Conservation (phyloP, 2,797 vertebrate species). For the Erithacus rubecula region DNA sequence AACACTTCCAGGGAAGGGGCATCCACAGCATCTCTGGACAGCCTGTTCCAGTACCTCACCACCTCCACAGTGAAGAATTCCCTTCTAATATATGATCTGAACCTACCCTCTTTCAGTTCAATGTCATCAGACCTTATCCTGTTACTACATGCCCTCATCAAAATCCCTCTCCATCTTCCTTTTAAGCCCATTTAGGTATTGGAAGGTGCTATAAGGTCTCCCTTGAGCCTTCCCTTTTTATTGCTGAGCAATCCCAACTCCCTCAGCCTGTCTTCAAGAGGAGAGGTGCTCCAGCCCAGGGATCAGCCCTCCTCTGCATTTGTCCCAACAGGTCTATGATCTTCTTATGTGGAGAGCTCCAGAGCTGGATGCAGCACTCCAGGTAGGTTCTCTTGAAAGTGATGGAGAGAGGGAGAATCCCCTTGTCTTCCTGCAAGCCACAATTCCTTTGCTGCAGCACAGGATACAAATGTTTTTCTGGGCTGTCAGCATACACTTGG, state of each 20-base stretch:
- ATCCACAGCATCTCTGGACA: not conserved
- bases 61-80: not conserved
- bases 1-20: not conserved
- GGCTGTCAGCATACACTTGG: accelerated
- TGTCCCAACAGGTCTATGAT: no score
- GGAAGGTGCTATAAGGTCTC: not conserved
- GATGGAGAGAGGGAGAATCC: accelerated
- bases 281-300: not conserved
- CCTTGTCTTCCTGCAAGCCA: not conserved
- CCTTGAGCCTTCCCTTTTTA: not conserved
- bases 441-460: not conserved
- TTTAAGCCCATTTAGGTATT: not conserved
- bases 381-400: no score
- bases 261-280: not conserved
- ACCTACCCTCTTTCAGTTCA: not conserved
- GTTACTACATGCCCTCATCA: not conserved
- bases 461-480: not conserved
- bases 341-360: not conserved
- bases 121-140: no score
- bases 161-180: not conserved
- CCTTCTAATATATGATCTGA: not conserved
- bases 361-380: not conserved
- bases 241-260: not conserved
- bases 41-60: not conserved
- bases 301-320: not conserved